Base-by-base conservation (phyloP, 2,113 vertebrate genomes). In the Lates calcarifer region DNA sequence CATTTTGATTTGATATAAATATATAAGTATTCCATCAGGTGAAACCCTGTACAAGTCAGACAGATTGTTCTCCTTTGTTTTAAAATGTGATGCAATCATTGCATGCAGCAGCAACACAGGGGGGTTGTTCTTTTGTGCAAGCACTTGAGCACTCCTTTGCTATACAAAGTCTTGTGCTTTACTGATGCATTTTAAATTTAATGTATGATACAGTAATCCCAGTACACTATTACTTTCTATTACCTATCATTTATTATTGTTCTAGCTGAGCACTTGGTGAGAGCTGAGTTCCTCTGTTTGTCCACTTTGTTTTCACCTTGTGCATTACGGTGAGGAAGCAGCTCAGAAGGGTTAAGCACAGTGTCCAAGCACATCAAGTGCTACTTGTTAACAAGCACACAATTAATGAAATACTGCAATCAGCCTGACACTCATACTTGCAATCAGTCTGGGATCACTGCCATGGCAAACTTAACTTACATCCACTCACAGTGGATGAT, bases 391-490 rank as follows among this genome's bases (percentile, higher is more conserved):
- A 66, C 51, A 60, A 65, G 67, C 62, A 58, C 12, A 68, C 31
- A 41, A 60, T 58, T 68, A 12, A 53, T 43, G 47, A 77, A 31
- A 65, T 72, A 37, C 28, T 49, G 77, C 47, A 57, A 45, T 24
- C 66, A 31, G 41, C 35, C 64, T 41, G 80, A 70, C 12, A 13
- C 39, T 41, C 49, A 82, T 57, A 64, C 73, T 65, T 39, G 26
- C 28, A 53, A 77, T 67, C 43, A 43, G 51, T 2, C 47, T 61
- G 74, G 61, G 66, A 72, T 49, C 18, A 7, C n/a, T 58, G 67
- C 81, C 74, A 66, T 12, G 17, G 60, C 17, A 66, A 71, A 71
- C 37, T 58, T 77, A 56, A 28, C 71, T 63, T 70, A 65, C 28
- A 64, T 55, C 39, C 62, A 71, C 17, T 10, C 7, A 41, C 10